phyloP scores from a whole-genome alignment of 1,140 invertebrate genomes.

The Caligus rogercresseyi region DNA sequence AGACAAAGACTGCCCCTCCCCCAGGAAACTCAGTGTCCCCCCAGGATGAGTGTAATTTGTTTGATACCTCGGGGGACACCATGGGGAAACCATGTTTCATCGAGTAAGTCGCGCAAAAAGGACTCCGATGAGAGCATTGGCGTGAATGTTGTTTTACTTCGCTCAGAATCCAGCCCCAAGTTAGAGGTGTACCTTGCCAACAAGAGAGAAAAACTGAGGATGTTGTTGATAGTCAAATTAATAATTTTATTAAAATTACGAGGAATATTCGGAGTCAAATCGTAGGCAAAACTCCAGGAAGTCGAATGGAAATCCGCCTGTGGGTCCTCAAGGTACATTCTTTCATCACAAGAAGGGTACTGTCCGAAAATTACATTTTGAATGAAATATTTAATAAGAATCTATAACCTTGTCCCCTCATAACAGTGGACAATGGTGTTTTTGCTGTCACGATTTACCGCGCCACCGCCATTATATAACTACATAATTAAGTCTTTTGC shows the following conservation, averaged over 20 bases:
- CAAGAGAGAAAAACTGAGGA: background rate
- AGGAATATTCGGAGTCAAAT: background rate
- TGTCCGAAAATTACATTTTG: no score
- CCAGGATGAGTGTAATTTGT: background rate
- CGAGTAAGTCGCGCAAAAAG: background rate
- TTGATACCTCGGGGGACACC: background rate
- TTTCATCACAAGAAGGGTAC: no score
- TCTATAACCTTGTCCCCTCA: no score
- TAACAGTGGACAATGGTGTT: no score
- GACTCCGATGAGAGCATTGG: background rate
- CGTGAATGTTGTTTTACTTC: background rate
- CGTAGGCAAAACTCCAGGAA: no score
- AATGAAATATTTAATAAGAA: no score
- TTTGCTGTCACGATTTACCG: no score
- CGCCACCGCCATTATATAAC: no score
- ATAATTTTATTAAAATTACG: background rate
- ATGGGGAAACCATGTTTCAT: constrained; percentile 4
- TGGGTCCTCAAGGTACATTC: no score
- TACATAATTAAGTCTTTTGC: no score
- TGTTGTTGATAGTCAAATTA: background rate
- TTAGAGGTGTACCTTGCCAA: background rate
- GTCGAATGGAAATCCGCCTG: no score
- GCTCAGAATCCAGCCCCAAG: background rate
- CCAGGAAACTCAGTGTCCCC: background rate
- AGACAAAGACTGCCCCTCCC: background rate